A percentile compares a stretch with the other conserved stretches of the same genome.
Conservation (phyloP, 2,888 invertebrate genomes). For the Flexamia atlantica region DNA sequence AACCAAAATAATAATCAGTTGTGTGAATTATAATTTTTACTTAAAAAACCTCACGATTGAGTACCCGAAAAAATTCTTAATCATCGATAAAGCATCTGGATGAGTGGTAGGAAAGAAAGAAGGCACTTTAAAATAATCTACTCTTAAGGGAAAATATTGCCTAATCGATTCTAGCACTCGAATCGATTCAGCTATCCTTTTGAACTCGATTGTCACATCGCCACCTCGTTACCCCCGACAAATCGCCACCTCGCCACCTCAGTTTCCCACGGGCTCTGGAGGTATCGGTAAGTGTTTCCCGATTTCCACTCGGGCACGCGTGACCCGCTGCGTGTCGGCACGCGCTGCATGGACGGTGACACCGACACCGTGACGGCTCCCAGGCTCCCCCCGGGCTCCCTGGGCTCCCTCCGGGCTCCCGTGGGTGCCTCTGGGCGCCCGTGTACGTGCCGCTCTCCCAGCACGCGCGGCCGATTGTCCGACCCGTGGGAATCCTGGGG, state of each 20-base stretch:
- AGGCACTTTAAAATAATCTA: no score
- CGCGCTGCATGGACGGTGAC: neutral
- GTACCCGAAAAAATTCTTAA: no score
- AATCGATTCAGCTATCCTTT: no score
- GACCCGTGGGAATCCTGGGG: slow-evolving; percentile 11
- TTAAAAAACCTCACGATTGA: no score
- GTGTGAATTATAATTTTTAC: no score
- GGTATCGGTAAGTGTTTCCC: neutral
- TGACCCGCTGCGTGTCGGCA: neutral
- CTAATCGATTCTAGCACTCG: no score
- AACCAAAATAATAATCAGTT: no score
- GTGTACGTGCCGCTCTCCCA: slow-evolving; percentile 8
- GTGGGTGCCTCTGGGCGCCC: neutral
- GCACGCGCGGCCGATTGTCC: neutral
- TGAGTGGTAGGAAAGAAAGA: no score
- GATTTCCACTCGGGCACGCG: neutral
- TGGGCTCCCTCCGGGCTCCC: neutral
- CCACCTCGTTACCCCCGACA: no score
- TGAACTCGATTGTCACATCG: no score
- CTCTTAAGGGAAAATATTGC: no score
- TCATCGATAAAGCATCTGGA: no score
- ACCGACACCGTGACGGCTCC: neutral
- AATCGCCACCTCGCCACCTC: neutral
- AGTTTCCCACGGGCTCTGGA: neutral
- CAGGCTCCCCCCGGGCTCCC: neutral